Conservation (phyloP, 2,113 vertebrate genomes). For the Pluvianellus socialis region DNA sequence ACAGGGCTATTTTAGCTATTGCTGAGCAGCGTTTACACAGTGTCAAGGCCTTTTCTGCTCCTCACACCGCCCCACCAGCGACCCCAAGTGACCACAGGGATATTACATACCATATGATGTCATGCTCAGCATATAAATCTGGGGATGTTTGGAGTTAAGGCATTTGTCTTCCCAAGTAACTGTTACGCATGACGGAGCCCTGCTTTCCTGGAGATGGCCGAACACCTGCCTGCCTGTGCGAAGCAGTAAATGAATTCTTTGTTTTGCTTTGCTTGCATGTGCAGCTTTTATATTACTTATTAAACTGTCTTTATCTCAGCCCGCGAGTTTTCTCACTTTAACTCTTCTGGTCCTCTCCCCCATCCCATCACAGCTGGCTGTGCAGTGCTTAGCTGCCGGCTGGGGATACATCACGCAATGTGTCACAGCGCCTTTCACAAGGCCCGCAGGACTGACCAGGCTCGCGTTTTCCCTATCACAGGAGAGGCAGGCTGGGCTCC, state of each 20-base stretch:
- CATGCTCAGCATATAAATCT: not conserved
- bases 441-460: not conserved
- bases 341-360: not conserved
- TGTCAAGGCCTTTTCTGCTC: not conserved
- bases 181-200: not conserved
- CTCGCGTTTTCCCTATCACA: fast-evolving
- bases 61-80: not conserved
- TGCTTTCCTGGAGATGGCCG: not conserved
- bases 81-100: not conserved
- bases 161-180: not conserved
- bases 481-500: fast-evolving
- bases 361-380: not conserved
- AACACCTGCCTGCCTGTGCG: not conserved
- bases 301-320: not conserved
- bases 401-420: not conserved
- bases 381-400: not conserved
- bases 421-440: not conserved
- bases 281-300: not conserved
- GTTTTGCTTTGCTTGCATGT: not conserved
- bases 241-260: not conserved
- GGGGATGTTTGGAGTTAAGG: not conserved
- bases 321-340: not conserved
- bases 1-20: not conserved
- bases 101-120: not conserved
- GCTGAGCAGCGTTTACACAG: not conserved